Base-by-base conservation (phyloP, 2,888 invertebrate genomes). In the Philaethria dido region DNA sequence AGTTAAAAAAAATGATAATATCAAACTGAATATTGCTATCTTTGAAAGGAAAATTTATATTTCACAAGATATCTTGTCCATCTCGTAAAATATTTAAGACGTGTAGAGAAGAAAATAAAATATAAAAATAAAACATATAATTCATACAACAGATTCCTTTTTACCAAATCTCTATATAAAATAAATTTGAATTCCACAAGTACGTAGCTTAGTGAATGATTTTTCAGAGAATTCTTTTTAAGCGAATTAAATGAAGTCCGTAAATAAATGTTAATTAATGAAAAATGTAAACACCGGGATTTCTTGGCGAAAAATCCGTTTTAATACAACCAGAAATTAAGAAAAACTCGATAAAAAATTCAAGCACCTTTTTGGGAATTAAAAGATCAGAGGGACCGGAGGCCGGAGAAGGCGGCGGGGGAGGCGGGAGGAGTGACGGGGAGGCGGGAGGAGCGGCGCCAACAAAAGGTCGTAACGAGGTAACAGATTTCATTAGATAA, bases 401-500 rank as follows among this genome's bases (percentile, higher is more conserved):
- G 50, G 52, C 33, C n/a, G 52, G 22, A 33, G 42, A 29, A 14
- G 2, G 16, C 2, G 33, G 48, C 22, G 36, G n/a, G n/a, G 50
- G 39, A 55, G 42, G 13, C 39, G 29, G 33, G 44, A 62, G 48
- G 50, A n/a, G n/a, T n/a, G n/a, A n/a, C n/a, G 29, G 18, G 48
- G 20, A 47, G 47, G 44, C 8, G 20, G 3, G n/a, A n/a, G n/a
- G n/a, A n/a, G 16, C 9, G 36, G 42, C 25, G 44, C 16, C 48
- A 52, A 67, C 67, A 63, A 47, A 63, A 59, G 36, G 62, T 18
- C 11, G 36, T 69, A 66, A 70, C 62, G 60, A 69, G 70, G 68
- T 68, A 69, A 68, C 61, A 69, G 68, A 64, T 71, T 72, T 71
- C 70, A 70, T 72, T 67, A 70, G 54, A 62, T 72, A 72, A 71